phyloP scores from a whole-genome alignment of 2,888 invertebrate genomes.

The Pollenia griseotomentosa region DNA sequence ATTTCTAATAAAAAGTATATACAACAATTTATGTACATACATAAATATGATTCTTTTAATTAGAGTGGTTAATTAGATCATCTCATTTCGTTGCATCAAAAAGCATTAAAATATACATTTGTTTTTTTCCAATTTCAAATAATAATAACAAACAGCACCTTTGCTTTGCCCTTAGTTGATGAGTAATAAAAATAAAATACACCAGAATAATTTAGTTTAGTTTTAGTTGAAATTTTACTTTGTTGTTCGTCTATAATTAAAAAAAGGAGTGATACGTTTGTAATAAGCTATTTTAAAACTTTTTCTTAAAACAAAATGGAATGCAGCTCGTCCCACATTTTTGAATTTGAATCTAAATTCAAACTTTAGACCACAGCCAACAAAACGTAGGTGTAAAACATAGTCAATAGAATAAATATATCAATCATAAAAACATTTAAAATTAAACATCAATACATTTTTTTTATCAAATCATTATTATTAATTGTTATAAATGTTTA shows the following conservation, averaged over 20 bases:
- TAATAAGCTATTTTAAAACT: conserved; percentile 46
- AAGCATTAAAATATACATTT: conserved; percentile 38
- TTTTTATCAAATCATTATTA: background rate
- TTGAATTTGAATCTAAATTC: conserved; percentile 98
- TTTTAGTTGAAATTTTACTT: conserved; percentile 62
- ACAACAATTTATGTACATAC: no score
- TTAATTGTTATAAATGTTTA: conserved; percentile 44
- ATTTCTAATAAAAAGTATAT: no score
- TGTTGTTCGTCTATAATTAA: conserved; percentile 43
- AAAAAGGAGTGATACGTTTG: background rate
- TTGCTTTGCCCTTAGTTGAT: conserved; percentile 64
- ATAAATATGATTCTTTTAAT: conserved; percentile 17
- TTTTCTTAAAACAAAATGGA: conserved; percentile 77
- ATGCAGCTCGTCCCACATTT: conserved; percentile 99
- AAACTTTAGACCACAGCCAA: conserved; percentile 95
- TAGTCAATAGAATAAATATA: conserved; percentile 44
- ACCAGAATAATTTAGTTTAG: conserved; percentile 57
- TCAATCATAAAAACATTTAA: conserved; percentile 15
- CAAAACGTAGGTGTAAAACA: conserved; percentile 91
- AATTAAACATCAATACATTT: background rate
- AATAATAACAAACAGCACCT: conserved; percentile 50
- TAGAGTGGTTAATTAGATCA: conserved; percentile 41
- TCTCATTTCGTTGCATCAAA: conserved; percentile 30
- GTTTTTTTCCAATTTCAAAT: background rate
- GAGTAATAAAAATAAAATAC: conserved; percentile 58